A percentile compares a stretch with the other conserved stretches of the same genome.
These are phyloP conservation scores for Pimephales promelas DNA, from an alignment of 2,113 vertebrate genomes.

Conservation along the genomic window DNA sequence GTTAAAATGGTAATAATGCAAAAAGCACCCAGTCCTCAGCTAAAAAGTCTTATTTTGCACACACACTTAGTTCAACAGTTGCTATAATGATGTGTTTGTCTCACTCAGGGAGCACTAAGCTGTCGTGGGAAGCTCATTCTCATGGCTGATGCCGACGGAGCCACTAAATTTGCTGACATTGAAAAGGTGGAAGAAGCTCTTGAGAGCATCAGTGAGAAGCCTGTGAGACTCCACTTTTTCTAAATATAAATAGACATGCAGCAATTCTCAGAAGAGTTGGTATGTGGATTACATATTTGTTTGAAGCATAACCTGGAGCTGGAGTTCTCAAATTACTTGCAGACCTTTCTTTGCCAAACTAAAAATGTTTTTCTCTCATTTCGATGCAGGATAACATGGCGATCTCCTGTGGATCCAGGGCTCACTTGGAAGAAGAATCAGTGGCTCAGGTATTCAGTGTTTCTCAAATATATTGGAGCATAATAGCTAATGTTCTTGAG, in stretches of 20 bases:
- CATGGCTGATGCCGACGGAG: conserved; percentile 97
- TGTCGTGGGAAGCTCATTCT: conserved; percentile 86
- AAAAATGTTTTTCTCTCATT: not conserved
- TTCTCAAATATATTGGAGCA: not conserved
- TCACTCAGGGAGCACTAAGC: conserved; percentile 85
- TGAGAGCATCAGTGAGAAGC: conserved; percentile 79
- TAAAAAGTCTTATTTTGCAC: not conserved
- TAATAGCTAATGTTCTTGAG: not conserved
- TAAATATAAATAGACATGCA: not conserved
- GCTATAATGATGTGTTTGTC: not conserved
- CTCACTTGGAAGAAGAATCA: conserved; percentile 91
- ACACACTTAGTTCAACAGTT: not conserved
- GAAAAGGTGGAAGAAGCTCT: conserved; percentile 91
- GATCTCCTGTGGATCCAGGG: conserved; percentile 96
- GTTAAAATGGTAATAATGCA: conserved; percentile 84
- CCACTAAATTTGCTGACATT: conserved; percentile 92
- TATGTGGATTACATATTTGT: not conserved
- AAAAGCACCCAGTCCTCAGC: not conserved
- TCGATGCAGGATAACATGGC: conserved; percentile 86
- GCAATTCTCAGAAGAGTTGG: not conserved
- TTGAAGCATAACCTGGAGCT: conserved; percentile 1
- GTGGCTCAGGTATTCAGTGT: conserved; percentile 83
- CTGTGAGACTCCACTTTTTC: conserved; percentile 69
- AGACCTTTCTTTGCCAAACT: not conserved
- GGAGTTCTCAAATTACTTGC: not conserved